These are phyloP conservation scores for Zophobas atratus DNA, from an alignment of 1,140 invertebrate genomes.

Conservation along the genomic window DNA sequence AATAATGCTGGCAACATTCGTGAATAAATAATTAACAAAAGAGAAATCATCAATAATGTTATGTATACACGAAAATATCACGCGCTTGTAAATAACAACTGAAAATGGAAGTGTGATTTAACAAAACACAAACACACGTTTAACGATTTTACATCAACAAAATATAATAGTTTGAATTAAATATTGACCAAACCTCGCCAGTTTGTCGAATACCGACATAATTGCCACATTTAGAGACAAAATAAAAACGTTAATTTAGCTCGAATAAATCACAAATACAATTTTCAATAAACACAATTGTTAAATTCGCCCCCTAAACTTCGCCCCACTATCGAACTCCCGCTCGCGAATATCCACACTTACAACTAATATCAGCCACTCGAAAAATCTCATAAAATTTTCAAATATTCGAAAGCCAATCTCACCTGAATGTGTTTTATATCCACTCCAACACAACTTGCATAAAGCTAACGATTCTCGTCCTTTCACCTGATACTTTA, in stretches of 20 bases:
- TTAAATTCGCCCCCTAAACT: not conserved
- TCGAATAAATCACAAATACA: not conserved
- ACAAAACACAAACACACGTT: not conserved
- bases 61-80: not conserved
- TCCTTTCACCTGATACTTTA: constrained; percentile 20
- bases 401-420: constrained; percentile 4
- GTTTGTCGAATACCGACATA: not conserved
- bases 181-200: not conserved
- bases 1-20: no score
- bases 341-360: not conserved
- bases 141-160: constrained; percentile 6
- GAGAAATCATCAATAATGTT: constrained; percentile 1
- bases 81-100: not conserved
- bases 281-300: no score
- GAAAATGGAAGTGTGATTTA: not conserved
- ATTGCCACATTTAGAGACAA: not conserved
- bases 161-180: not conserved
- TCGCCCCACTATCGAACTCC: no score
- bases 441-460: constrained; percentile 6
- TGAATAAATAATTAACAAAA: not conserved
- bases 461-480: constrained; percentile 15
- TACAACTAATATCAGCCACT: constrained; percentile 1
- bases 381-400: constrained; percentile 10
- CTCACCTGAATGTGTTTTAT: constrained; percentile 15
- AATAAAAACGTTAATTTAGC: not conserved